Evolutionary conservation across 2,797 vertebrate genomes (phyloP).

Genomic region (Alca torda): DNA sequence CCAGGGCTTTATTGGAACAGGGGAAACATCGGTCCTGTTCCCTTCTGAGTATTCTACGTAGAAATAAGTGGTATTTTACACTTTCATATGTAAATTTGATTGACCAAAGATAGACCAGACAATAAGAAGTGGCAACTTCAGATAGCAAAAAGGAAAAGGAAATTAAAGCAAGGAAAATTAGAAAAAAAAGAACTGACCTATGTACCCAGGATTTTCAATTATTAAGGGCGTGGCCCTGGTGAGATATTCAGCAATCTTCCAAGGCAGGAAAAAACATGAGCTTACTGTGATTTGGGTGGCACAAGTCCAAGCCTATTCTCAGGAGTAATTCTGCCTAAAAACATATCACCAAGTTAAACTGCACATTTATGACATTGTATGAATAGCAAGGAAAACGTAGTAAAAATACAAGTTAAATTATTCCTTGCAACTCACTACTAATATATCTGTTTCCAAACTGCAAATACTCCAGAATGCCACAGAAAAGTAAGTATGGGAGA

Average conservation of each 20-base stretch:
- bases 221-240: not conserved
- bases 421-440: not conserved
- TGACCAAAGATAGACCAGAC: not conserved
- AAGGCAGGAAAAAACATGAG: not conserved
- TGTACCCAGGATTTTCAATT: not conserved
- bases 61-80: not conserved
- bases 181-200: fast-evolving
- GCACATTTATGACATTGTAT: not conserved
- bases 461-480: not conserved
- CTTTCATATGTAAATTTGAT: not conserved
- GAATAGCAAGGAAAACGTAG: not conserved
- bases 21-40: not conserved
- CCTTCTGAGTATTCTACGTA: not conserved
- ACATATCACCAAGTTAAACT: not conserved
- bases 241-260: not conserved
- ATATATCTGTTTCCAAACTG: not conserved
- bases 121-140: not conserved
- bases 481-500: not conserved
- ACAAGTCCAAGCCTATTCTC: not conserved
- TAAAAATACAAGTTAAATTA: not conserved
- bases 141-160: not conserved
- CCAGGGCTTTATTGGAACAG: not conserved
- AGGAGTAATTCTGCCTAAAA: not conserved
- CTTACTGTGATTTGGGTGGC: not conserved
- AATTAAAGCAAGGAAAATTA: not conserved